These are phyloP conservation scores for Emydura subglobosa DNA, from an alignment of 2,113 vertebrate species.

Conservation along the genomic window DNA sequence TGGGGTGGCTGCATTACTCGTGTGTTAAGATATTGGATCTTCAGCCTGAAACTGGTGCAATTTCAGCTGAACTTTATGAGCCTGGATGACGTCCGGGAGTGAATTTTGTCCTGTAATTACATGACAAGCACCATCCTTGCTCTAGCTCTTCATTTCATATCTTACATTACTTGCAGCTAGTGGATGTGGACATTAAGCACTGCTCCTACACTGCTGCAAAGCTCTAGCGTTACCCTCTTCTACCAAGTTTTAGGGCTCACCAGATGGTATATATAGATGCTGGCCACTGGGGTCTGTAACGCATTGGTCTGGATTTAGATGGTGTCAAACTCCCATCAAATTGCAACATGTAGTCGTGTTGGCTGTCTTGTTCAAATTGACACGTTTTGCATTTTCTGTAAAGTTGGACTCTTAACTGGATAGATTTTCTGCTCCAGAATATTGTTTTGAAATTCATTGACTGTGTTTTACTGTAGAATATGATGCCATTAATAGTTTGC, in stretches of 20 bases:
- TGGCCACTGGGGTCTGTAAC: background rate
- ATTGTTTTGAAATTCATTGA: constrained; percentile 67
- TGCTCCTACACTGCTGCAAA: background rate
- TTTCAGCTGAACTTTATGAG: constrained; percentile 59
- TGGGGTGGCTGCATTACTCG: constrained; percentile 40
- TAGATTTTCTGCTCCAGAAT: constrained; percentile 59
- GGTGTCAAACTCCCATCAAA: constrained; percentile 27
- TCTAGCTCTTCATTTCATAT: background rate
- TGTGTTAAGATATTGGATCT: constrained; percentile 42
- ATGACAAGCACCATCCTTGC: background rate
- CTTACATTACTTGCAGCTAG: background rate
- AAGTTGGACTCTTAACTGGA: constrained; percentile 53
- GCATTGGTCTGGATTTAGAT: constrained; percentile 13
- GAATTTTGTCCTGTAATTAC: constrained; percentile 15
- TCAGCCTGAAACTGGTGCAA: background rate
- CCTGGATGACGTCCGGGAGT: background rate
- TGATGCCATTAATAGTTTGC: constrained; percentile 55
- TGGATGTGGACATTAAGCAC: background rate
- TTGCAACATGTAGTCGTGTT: constrained; percentile 1
- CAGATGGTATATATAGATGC: background rate
- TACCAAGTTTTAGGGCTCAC: background rate
- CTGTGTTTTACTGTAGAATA: constrained; percentile 54
- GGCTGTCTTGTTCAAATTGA: constrained; percentile 35
- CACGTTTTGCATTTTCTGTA: constrained; percentile 43
- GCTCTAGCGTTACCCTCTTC: background rate